Evolutionary conservation across 1,140 invertebrate species (phyloP), one percentile per base, ranked within the genome.

Genomic region (Oedothorax gibbosus): DNA sequence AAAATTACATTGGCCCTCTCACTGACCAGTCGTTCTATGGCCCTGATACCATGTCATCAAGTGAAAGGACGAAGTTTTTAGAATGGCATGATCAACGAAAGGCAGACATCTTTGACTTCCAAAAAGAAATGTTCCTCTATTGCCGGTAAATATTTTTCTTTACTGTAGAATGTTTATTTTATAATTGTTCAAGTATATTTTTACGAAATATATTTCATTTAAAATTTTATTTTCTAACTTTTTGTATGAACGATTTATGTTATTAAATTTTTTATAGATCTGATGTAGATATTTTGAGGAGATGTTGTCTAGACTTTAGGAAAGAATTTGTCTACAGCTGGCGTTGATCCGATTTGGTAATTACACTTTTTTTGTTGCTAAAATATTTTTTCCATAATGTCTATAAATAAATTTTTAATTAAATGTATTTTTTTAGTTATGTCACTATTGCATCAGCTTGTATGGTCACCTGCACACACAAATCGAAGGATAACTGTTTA

Each of bases 231-330:
- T 54, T 62, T 76, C 2, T 53, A 53, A 21, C n/a, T 64, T 6
- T 49, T 9, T 62, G 18, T 8, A 4, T 35, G 4, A 9, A 35
- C 7, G 15, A n/a, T 49, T 49, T 8, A 60, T 35, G 4, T 11
- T 2, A 20, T 60, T 76, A 12, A 60, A 9, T 76, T 54, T 18
- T 11, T 35, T 62, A 3, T 62, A 81, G 65, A 15, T 85, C 65
- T 53, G 72, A 86, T 65, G 83, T 86, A 35, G 72, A 57, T 14
- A 86, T 77, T 53, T 65, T 86, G 15, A 18, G 73, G 11, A n/a
- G n/a, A n/a, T n/a, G n/a, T n/a, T 50, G 54, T 20, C 11, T 51
- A 2, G 21, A 54, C 11, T 72, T 50, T 21, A 0, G 20, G n/a
- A 12, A 57, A 11, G 15, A 20, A 18, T 68, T 56, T 20, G 8